Evolutionary conservation across 2,113 vertebrate species (phyloP).

Genomic region (Haemorhous mexicanus): DNA sequence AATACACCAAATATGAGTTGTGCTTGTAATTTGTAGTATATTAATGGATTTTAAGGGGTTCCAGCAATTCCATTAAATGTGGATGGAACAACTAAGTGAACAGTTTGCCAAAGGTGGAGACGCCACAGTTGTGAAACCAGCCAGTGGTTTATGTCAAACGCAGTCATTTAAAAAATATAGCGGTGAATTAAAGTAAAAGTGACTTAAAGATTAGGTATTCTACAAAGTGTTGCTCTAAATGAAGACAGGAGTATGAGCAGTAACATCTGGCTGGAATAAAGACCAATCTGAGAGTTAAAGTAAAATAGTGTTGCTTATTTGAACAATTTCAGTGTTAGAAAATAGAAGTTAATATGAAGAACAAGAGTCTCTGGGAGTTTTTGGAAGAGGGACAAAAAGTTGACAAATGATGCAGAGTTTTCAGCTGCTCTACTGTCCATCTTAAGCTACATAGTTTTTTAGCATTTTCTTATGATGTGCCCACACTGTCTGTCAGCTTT

Average conservation of each 20-base stretch:
- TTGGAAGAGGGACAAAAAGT: not conserved
- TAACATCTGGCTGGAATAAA: conserved; percentile 62
- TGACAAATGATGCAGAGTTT: not conserved
- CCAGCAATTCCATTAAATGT: conserved; percentile 62
- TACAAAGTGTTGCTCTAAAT: conserved; percentile 11
- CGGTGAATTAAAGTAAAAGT: conserved; percentile 48
- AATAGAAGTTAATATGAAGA: not conserved
- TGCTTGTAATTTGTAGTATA: conserved; percentile 20
- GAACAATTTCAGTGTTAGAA: conserved; percentile 9
- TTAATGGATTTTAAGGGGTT: conserved; percentile 60
- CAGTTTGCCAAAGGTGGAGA: conserved; percentile 51
- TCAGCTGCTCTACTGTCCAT: not conserved
- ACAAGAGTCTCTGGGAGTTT: not conserved
- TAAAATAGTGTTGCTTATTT: conserved; percentile 34
- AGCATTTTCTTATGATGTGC: not conserved
- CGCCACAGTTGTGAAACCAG: conserved; percentile 44
- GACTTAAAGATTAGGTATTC: conserved; percentile 14
- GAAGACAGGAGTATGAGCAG: conserved; percentile 42
- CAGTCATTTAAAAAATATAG: not conserved
- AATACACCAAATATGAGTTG: not conserved
- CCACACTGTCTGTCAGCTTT: not conserved
- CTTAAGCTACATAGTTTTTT: not conserved
- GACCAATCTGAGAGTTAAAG: conserved; percentile 43
- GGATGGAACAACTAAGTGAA: not conserved
- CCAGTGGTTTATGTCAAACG: conserved; percentile 64